Base-by-base conservation (phyloP, 2,113 vertebrate genomes). In the Edolisoma coerulescens region DNA sequence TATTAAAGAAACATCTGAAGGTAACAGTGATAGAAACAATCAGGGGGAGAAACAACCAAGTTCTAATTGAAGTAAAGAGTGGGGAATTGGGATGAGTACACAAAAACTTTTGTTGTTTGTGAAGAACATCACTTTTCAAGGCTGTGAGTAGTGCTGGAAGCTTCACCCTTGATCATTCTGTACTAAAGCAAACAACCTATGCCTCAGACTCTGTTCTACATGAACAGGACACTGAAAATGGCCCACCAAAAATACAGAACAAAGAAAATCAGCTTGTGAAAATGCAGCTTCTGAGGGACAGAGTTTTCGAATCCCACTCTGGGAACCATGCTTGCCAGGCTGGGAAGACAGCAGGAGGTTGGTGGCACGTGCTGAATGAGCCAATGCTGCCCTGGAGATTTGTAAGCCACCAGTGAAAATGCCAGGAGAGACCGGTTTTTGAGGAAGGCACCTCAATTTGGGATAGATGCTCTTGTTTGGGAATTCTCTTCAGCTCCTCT, bases 251-350 rank as follows among this genome's bases (percentile, higher is more conserved):
- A 71, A n/a, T 5, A 64, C 10, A 76, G 23, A 67, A 26, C 3
- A 37, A 21, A 27, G n/a, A 71, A 32, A 50, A 23, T 35, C 10
- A 39, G 12, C 0, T 0, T 6, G 10, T 47, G 22, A 32, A 24
- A 77, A 57, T 0, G 6, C 8, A 39, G 16, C 8, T 67, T 73
- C 59, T 2, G 1, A 65, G 63, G 2, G 3, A 41, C 20, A 80
- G 28, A 22, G 10, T 23, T 59, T 84, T 69, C 59, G 41, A 84
- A 42, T 30, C 32, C 16, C 0, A 1, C 30, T 84, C 26, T 23
- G 50, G 45, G 14, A 92, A 20, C 10, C 0, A 0, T 59, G 53
- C 19, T 33, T 89, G 30, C 42, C 7, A 2, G 11, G 32, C 28
- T 61, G 59, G 30, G 35, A 83, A 61, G 28, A 1, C 2, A 84